Evolutionary conservation across 2,888 invertebrate genomes (phyloP).

Genomic region (Archaeoteleia sp.): DNA sequence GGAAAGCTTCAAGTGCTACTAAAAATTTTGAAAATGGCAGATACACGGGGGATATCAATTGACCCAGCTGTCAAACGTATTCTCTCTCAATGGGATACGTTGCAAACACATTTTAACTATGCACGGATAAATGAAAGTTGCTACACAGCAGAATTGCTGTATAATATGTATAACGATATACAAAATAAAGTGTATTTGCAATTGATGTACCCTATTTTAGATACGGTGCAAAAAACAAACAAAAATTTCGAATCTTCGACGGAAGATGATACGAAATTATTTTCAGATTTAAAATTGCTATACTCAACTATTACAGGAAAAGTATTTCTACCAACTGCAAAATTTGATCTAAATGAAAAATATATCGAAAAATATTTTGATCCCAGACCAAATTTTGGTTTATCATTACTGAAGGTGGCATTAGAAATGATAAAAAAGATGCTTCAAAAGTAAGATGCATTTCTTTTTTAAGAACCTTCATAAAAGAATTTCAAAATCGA

Average conservation of each 20-base stretch:
- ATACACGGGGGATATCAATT: slow-evolving; percentile 60
- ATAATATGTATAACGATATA: slow-evolving; percentile 46
- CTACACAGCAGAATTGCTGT: slow-evolving; percentile 45
- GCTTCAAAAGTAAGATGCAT: slow-evolving; percentile 1
- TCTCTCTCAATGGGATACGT: slow-evolving; percentile 58
- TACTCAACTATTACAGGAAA: slow-evolving; percentile 18
- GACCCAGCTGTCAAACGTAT: slow-evolving; percentile 59
- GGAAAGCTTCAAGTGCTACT: slow-evolving; percentile 50
- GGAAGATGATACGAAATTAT: slow-evolving; percentile 38
- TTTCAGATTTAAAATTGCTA: slow-evolving; percentile 25
- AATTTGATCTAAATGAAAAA: neutral
- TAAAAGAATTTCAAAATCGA: neutral
- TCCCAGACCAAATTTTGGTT: neutral
- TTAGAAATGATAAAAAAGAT: neutral
- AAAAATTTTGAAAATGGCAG: slow-evolving; percentile 59
- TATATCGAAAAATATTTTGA: neutral
- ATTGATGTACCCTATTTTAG: slow-evolving; percentile 46
- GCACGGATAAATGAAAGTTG: slow-evolving; percentile 39
- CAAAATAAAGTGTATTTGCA: slow-evolving; percentile 41
- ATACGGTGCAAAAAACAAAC: slow-evolving; percentile 34
- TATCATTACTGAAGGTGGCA: neutral
- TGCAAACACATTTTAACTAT: slow-evolving; percentile 54
- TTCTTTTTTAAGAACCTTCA: too few relatives aligned
- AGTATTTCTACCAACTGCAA: slow-evolving; percentile 10
- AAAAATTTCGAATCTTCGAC: slow-evolving; percentile 39